Percentiles rank a stretch among this genome's conserved stretches.
Evolutionary conservation across 2,888 invertebrate species (phyloP).

Genomic region (Phania funesta): DNA sequence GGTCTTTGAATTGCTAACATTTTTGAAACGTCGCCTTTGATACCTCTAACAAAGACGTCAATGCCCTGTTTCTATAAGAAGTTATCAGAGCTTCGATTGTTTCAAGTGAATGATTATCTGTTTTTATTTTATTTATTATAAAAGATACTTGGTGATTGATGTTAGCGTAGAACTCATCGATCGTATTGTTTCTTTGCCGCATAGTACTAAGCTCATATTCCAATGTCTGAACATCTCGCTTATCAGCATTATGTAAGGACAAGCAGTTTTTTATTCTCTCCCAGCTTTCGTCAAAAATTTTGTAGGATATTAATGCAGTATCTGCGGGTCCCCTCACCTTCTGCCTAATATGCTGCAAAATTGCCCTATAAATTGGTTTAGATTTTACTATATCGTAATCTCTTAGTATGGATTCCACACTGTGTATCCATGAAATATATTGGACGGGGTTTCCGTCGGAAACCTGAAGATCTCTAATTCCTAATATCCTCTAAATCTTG

Average conservation of each 20-base stretch:
- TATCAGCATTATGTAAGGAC: neutral
- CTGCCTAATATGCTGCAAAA: neutral
- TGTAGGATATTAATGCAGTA: neutral
- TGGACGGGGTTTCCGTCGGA: neutral
- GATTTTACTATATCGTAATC: neutral
- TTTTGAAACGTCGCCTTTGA: neutral
- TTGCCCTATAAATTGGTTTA: neutral
- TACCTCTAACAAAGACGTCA: neutral
- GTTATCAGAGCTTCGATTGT: neutral
- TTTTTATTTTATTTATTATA: neutral
- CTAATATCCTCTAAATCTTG: slow-evolving; percentile 19
- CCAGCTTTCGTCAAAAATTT: neutral
- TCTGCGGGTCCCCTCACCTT: neutral
- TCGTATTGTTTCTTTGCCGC: neutral
- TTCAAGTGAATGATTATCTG: neutral
- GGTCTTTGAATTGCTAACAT: neutral
- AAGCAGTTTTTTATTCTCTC: neutral
- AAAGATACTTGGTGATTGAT: neutral
- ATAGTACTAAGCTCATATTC: neutral
- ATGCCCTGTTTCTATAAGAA: neutral
- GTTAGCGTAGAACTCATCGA: neutral
- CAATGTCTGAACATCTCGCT: neutral
- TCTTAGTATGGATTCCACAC: neutral
- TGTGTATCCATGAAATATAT: neutral
- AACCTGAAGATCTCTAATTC: neutral